Evolutionary conservation across 2,113 vertebrate species (phyloP).

Genomic region (Puma concolor): DNA sequence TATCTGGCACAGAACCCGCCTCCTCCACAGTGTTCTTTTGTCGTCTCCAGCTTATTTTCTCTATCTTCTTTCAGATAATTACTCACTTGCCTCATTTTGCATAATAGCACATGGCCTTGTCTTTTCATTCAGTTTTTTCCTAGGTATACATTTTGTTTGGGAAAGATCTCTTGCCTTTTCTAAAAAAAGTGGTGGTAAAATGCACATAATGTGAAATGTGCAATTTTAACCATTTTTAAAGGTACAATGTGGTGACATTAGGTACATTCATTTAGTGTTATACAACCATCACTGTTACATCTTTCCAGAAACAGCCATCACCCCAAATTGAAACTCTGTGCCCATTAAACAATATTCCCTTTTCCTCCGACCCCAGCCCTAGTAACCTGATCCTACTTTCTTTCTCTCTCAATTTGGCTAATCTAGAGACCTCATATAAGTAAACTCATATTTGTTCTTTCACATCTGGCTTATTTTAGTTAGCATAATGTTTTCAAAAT

Average conservation of each 20-base stretch:
- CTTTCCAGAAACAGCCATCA: not conserved
- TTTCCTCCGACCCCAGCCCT: fast-evolving
- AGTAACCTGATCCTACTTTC: not conserved
- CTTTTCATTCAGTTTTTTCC: not conserved
- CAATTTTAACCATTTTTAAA: not conserved
- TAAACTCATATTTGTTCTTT: not conserved
- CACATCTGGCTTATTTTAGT: not conserved
- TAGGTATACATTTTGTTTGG: not conserved
- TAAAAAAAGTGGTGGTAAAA: not conserved
- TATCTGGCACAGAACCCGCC: not conserved
- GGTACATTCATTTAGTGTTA: not conserved
- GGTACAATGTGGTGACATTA: not conserved
- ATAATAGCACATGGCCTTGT: not conserved
- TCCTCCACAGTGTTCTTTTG: not conserved
- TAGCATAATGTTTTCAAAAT: not conserved
- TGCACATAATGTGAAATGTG: not conserved
- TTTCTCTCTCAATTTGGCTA: not conserved
- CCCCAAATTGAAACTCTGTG: not conserved
- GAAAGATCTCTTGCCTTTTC: not conserved
- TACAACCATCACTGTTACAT: not conserved
- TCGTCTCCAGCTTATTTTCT: not conserved
- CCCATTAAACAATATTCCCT: not conserved
- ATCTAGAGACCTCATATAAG: not conserved
- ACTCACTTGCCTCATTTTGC: not conserved
- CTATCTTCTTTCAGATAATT: not conserved